Percentiles rank a stretch among this genome's conserved stretches.
These are phyloP conservation scores for Thera obeliscata DNA, from an alignment of 2,888 invertebrate genomes.

Conservation along the genomic window DNA sequence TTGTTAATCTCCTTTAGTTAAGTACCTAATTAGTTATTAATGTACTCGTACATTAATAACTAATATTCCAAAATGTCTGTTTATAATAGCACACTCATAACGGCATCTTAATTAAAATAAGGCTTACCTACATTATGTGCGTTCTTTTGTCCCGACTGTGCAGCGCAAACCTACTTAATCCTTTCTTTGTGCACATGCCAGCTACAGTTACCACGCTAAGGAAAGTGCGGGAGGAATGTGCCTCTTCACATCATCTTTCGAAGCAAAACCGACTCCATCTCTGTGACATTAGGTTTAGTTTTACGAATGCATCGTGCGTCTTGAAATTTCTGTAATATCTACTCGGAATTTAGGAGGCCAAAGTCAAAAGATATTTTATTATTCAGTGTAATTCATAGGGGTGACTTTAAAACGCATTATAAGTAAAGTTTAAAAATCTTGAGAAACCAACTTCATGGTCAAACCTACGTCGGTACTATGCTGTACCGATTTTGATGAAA, in stretches of 20 bases:
- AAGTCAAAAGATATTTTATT: too few relatives aligned
- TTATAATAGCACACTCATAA: constrained; percentile 13
- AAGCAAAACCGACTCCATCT: constrained; percentile 2
- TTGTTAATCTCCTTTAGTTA: too few relatives aligned
- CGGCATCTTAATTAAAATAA: constrained; percentile 27
- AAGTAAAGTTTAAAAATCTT: too few relatives aligned
- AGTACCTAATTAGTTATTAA: too few relatives aligned
- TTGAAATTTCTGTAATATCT: too few relatives aligned
- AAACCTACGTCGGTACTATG: too few relatives aligned
- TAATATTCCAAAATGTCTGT: constrained; percentile 17
- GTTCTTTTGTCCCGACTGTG: constrained; percentile 36
- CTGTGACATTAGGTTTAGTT: background rate
- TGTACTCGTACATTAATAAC: too few relatives aligned
- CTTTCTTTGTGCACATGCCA: constrained; percentile 44
- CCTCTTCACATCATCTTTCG: constrained; percentile 4
- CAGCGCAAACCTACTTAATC: constrained; percentile 39
- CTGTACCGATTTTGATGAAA: too few relatives aligned
- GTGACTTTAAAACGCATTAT: too few relatives aligned
- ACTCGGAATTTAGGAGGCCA: too few relatives aligned
- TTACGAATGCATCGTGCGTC: background rate
- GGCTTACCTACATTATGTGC: constrained; percentile 20
- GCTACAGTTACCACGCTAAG: constrained; percentile 24
- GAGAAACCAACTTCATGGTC: too few relatives aligned
- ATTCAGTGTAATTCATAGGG: too few relatives aligned
- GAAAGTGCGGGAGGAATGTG: background rate